Evolutionary conservation across 2,888 invertebrate species (phyloP).

Genomic region (Luffia ferchaultella): DNA sequence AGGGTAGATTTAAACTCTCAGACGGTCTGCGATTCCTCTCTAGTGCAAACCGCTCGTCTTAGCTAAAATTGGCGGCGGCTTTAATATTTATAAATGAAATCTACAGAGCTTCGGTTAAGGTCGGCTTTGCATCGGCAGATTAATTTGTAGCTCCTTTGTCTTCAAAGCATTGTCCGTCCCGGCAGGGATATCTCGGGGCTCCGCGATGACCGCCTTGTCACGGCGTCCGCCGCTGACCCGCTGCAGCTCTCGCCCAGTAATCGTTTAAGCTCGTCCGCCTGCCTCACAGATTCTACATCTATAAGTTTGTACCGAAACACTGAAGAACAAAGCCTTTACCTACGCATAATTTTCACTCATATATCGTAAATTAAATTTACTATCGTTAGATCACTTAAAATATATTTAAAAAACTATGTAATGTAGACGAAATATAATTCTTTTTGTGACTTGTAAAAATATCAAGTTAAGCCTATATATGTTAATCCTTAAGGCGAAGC

Average conservation of each 20-base stretch:
- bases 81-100: constrained; percentile 54
- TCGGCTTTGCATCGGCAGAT: constrained; percentile 49
- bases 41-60: constrained; percentile 62
- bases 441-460: background rate
- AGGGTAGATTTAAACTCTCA: constrained; percentile 54
- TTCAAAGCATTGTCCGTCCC: constrained; percentile 41
- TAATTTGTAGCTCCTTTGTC: constrained; percentile 61
- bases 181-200: constrained; percentile 46
- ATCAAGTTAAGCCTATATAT: constrained; percentile 26
- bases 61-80: constrained; percentile 49
- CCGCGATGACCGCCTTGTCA: constrained; percentile 64
- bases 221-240: constrained; percentile 54
- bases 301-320: too few relatives aligned
- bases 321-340: too few relatives aligned
- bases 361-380: too few relatives aligned
- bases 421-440: too few relatives aligned
- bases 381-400: too few relatives aligned
- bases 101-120: constrained; percentile 42
- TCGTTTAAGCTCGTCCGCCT: constrained; percentile 46
- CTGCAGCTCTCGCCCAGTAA: constrained; percentile 56
- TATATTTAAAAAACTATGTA: too few relatives aligned
- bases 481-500: constrained; percentile 74
- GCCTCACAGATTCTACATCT: constrained; percentile 7
- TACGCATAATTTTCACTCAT: too few relatives aligned
- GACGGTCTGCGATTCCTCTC: constrained; percentile 54